Evolutionary conservation across 1,140 invertebrate genomes (phyloP).

Genomic region (Nephila pilipes): DNA sequence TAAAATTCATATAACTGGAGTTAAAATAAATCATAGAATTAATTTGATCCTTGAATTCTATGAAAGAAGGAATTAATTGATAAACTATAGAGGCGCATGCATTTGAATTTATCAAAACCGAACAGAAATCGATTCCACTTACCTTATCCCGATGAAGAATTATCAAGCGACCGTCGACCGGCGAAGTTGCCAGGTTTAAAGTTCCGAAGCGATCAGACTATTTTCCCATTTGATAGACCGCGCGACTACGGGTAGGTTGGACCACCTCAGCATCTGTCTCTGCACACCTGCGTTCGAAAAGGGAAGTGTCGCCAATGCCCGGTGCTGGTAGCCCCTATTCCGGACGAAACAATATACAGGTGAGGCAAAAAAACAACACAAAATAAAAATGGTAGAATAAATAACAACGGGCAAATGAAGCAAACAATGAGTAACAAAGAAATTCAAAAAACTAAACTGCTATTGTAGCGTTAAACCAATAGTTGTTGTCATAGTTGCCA

Average conservation of each 20-base stretch:
- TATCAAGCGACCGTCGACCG: background rate
- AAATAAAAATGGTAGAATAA: conserved; percentile 64
- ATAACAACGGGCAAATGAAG: conserved; percentile 71
- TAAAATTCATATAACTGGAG: too few species aligned
- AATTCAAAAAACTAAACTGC: conserved; percentile 66
- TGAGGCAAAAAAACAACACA: conserved; percentile 18
- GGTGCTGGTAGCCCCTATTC: conserved; percentile 38
- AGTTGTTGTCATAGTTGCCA: conserved; percentile 75
- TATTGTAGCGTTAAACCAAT: conserved; percentile 68
- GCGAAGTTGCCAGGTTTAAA: conserved; percentile 66
- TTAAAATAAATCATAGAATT: too few species aligned
- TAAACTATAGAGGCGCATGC: background rate
- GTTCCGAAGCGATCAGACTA: conserved; percentile 53
- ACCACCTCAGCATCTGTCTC: conserved; percentile 60
- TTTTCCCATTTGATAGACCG: background rate
- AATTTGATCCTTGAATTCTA: too few species aligned
- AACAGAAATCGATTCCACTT: conserved; percentile 18
- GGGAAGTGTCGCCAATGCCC: conserved; percentile 49
- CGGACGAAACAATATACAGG: conserved; percentile 69
- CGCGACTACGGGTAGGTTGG: conserved; percentile 33
- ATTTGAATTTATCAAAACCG: conserved; percentile 7
- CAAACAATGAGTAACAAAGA: conserved; percentile 74
- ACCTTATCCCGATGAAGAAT: background rate
- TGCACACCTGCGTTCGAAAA: conserved; percentile 55
- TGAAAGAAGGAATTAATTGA: too few species aligned